Percentiles rank a stretch among this genome's conserved stretches.
phyloP scores from a whole-genome alignment of 2,797 vertebrate genomes.

The Argyrosomus regius region DNA sequence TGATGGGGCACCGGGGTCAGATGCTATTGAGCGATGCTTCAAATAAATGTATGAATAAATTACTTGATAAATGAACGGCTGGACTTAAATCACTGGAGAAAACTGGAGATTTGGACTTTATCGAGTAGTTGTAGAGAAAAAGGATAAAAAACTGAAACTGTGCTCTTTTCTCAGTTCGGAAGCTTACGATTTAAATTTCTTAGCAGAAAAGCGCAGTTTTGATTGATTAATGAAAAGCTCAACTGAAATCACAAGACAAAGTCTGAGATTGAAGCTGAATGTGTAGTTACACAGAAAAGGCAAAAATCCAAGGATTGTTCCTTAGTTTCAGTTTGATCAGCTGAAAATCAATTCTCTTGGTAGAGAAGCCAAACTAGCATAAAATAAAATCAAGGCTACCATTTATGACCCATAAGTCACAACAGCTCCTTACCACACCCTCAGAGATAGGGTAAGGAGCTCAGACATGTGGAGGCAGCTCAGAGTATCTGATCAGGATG shows the following conservation, averaged over 20 bases:
- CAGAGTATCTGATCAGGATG: slow-evolving; percentile 2
- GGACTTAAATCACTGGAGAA: slow-evolving; percentile 72
- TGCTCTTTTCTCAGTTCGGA: slow-evolving; percentile 51
- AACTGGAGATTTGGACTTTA: slow-evolving; percentile 68
- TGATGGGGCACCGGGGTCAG: slow-evolving; percentile 79
- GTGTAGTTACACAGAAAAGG: slow-evolving; percentile 7
- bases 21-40: slow-evolving; percentile 80
- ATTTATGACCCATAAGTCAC: background rate
- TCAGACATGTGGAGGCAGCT: background rate
- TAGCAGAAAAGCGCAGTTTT: slow-evolving; percentile 40
- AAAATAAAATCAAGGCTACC: background rate
- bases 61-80: slow-evolving; percentile 73
- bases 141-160: slow-evolving; percentile 9
- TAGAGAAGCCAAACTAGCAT: background rate
- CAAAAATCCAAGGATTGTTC: slow-evolving; percentile 10
- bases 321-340: slow-evolving; percentile 33
- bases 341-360: slow-evolving; percentile 12
- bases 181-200: slow-evolving; percentile 43
- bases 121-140: slow-evolving; percentile 46
- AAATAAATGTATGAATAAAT: slow-evolving; percentile 83
- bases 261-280: slow-evolving; percentile 15
- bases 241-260: slow-evolving; percentile 32
- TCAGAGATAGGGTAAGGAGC: background rate
- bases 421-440: background rate
- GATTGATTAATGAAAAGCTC: slow-evolving; percentile 54